Base-by-base conservation (phyloP, 2,888 invertebrate genomes). In the Scaeva pyrastri region DNA sequence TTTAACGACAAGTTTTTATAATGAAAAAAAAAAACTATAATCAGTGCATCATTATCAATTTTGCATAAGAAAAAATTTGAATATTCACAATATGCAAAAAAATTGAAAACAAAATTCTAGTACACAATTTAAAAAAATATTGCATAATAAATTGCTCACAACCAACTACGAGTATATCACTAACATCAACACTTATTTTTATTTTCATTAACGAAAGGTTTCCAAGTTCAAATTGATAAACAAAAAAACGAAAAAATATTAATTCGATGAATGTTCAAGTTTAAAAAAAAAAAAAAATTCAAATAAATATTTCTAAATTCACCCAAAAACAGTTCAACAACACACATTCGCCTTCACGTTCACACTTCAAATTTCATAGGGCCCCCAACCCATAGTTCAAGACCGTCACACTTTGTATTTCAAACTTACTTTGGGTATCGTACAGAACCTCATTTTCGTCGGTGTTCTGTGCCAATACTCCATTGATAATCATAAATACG, bases 391-490 rank as follows among this genome's bases (percentile, higher is more conserved):
- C n/a, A n/a, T 52, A 48, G 26, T 55, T 41, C 56, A 43, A 56
- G 50, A 43, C 21, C 41, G 16, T 26, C 48, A 26, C 10, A 48
- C n/a, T 21, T 43, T 11, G n/a, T 26, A n/a, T 8, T 56, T 75
- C 12, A 48, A 75, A 91, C 91, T 90, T 90, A 91, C 91, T 89
- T 74, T 90, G 89, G 39, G 86, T 89, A 23, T 89, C 88, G 72
- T 90, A 90, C 39, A 89, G 88, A 76, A 92, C 90, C 88, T 91
- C 91, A 76, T 91, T 91, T 76, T 91, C 90, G 41, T 90, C 90
- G 12, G 90, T 19, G 3, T 60, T 60, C 3, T 88, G 73, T 89
- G 90, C 91, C 56, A 88, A 77, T 41, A 89, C 88, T 48, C 86
- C 80, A 62, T 88, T 55, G 72, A 88, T 50, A 82, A 89, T 76